phyloP scores from a whole-genome alignment of 2,888 invertebrate species.

The Agonopterix heracliana region DNA sequence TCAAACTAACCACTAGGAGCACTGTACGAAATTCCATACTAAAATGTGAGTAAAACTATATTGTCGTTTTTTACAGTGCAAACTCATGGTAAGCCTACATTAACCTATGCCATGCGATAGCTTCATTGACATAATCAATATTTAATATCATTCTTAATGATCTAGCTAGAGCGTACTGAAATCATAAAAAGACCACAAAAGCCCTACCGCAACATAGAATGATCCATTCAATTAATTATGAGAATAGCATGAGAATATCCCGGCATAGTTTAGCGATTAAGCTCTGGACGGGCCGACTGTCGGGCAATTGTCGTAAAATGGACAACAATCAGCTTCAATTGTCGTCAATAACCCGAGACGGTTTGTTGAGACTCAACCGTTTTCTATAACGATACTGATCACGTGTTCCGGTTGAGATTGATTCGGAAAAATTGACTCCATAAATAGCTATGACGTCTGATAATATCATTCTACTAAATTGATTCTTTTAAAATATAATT shows the following conservation, averaged over 20 bases:
- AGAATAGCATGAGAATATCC: conserved; percentile 62
- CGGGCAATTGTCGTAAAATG: conserved; percentile 65
- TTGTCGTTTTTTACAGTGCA: too few species aligned
- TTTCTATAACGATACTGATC: conserved; percentile 28
- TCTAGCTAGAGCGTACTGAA: too few species aligned
- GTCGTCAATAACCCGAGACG: conserved; percentile 60
- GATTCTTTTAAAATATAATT: too few species aligned
- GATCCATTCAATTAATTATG: conserved; percentile 49
- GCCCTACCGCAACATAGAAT: conserved; percentile 32
- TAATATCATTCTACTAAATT: too few species aligned
- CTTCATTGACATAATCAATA: too few species aligned
- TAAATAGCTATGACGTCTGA: too few species aligned
- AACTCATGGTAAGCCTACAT: too few species aligned
- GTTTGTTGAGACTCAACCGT: conserved; percentile 27
- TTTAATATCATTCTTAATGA: too few species aligned
- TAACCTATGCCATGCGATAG: too few species aligned
- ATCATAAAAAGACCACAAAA: conserved; percentile 9
- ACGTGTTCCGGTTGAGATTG: conserved; percentile 14
- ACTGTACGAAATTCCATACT: too few species aligned
- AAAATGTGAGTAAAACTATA: too few species aligned
- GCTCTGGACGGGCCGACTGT: conserved; percentile 33
- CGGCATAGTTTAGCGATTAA: conserved; percentile 47
- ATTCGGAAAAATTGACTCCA: neutral
- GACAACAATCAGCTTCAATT: conserved; percentile 68
- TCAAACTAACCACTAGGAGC: too few species aligned